Percentiles rank a stretch among this genome's conserved stretches.
Conservation (phyloP, 2,888 invertebrate species). For the Thelaira solivaga region DNA sequence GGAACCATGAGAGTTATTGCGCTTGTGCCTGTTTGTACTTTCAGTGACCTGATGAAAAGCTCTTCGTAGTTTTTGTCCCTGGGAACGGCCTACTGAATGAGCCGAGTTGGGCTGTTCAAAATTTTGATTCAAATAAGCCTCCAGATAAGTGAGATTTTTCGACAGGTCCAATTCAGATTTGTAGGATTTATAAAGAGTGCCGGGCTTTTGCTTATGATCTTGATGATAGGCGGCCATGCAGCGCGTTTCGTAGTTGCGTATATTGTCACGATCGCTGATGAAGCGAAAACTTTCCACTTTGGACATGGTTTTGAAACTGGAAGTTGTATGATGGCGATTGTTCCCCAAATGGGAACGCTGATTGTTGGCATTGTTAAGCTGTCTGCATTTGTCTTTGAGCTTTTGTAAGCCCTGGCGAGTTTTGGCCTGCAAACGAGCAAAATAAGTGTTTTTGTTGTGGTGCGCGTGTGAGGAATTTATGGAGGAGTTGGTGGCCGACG, state of each 20-base stretch:
- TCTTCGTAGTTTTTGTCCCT: conserved; percentile 66
- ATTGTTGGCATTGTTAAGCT: conserved; percentile 66
- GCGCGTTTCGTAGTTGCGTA: conserved; percentile 73
- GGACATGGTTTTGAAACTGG: conserved; percentile 71
- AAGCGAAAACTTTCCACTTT: conserved; percentile 75
- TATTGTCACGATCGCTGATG: conserved; percentile 73
- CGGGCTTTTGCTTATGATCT: conserved; percentile 65
- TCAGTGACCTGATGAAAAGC: conserved; percentile 52
- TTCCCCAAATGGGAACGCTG: conserved; percentile 38
- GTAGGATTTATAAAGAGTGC: conserved; percentile 76
- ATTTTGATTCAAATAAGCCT: conserved; percentile 76
- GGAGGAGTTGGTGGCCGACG: background rate
- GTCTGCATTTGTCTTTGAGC: conserved; percentile 75
- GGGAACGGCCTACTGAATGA: conserved; percentile 72
- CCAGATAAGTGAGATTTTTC: conserved; percentile 75
- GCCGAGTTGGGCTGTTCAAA: conserved; percentile 73
- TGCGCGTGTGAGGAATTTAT: too few relatives aligned
- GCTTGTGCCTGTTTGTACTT: conserved; percentile 67
- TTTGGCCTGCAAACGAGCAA: conserved; percentile 75
- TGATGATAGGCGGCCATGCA: conserved; percentile 66
- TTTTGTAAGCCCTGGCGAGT: conserved; percentile 74
- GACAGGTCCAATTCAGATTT: conserved; percentile 77
- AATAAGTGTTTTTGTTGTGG: conserved; percentile 66
- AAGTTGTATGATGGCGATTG: conserved; percentile 63
- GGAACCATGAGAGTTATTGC: conserved; percentile 68